Base-by-base conservation (phyloP, 2,113 vertebrate species). In the Scopus umbretta region DNA sequence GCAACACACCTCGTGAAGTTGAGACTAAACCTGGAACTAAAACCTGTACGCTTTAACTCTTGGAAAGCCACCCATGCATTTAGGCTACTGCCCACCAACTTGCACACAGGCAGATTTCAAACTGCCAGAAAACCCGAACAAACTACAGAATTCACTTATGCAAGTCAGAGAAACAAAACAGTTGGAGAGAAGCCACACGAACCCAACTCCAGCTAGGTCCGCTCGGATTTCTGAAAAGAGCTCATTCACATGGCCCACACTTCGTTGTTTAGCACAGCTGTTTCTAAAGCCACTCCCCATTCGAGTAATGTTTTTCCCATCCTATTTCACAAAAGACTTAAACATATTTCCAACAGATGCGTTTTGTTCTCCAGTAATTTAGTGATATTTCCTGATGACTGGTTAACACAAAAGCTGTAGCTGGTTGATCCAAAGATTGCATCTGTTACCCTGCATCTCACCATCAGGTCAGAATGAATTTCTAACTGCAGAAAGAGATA, bases 381-480 rank as follows among this genome's bases (percentile, higher is more conserved):
- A 34, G 80, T 75, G 94, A 29, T 88, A 87, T 91, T 96, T 97
- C 90, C 95, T 93, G 88, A 45, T 49, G 82, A 42, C 88, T 92
- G 86, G 50, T 86, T 88, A 83, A 59, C 72, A 92, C 86, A 74
- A 78, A 86, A 74, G 94, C 94, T 68, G 92, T 34, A 50, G 90
- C 95, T 95, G 94, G 90, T 84, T 63, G 76, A 92, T 96, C 80
- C 94, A 74, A 45, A 86, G 92, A 79, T 18, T 84, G 88, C 94
- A 94, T 94, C 94, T 97, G 96, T 74, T 81, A 71, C 86, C 92
- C 92, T 92, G 83, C 36, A 19, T 78, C 53, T 38, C 47, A 2
- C 92, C 95, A 94, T 38, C 79, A 42, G 92, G 88, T 73, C 92
- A 95, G 40, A 21, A 32, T 2, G 40, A 36, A 61, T 59, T 79